Conservation (phyloP, 2,888 invertebrate genomes). For the Dasypogon diadema region DNA sequence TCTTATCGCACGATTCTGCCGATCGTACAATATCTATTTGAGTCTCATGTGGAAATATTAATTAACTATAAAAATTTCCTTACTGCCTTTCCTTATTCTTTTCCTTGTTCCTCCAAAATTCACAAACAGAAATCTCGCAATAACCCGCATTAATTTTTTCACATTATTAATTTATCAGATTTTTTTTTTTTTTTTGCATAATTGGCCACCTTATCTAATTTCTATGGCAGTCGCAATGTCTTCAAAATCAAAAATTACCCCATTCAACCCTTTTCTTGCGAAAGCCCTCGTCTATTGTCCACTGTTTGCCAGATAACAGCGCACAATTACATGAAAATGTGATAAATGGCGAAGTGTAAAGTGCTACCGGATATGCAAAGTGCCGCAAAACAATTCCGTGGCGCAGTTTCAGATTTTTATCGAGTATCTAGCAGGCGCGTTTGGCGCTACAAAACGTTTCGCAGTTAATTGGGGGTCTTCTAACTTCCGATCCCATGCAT, state of each 20-base stretch:
- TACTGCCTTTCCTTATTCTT: too few relatives aligned
- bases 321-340: constrained; percentile 34
- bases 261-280: constrained; percentile 1
- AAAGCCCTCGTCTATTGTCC: constrained; percentile 1
- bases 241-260: constrained; percentile 3
- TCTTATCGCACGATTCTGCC: too few relatives aligned
- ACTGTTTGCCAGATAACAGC: constrained; percentile 5
- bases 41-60: too few relatives aligned
- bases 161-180: too few relatives aligned
- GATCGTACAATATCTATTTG: too few relatives aligned
- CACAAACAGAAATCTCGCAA: too few relatives aligned
- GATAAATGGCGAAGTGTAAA: constrained; percentile 8
- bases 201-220: too few relatives aligned
- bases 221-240: too few relatives aligned
- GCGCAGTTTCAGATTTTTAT: constrained; percentile 33
- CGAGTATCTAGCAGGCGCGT: constrained; percentile 2
- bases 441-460: constrained; percentile 30
- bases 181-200: too few relatives aligned
- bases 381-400: constrained; percentile 31
- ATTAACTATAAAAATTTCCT: too few relatives aligned
- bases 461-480: constrained; percentile 33
- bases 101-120: too few relatives aligned
- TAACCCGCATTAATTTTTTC: too few relatives aligned
- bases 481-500: constrained; percentile 19
- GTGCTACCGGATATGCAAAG: constrained; percentile 45